phyloP scores from a whole-genome alignment of 2,113 vertebrate species.

The Aegotheles bennettii region DNA sequence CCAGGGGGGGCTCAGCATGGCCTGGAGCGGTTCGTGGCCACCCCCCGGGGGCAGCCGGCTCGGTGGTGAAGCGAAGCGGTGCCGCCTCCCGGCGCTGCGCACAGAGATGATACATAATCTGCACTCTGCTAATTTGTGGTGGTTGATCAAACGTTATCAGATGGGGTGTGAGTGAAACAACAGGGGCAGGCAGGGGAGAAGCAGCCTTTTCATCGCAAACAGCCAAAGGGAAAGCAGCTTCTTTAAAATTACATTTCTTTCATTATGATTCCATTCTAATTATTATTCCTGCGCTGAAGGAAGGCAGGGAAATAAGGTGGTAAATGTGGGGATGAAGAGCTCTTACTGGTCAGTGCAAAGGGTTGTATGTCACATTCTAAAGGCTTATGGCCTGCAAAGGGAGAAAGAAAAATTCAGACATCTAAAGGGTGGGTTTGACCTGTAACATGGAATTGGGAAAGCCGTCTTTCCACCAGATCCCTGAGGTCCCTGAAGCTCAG shows the following conservation, averaged over 20 bases:
- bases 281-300: background rate
- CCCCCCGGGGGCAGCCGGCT: background rate
- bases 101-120: accelerated
- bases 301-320: background rate
- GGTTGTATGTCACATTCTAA: accelerated
- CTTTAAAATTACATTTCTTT: background rate
- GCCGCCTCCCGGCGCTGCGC: background rate
- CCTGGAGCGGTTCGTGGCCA: background rate
- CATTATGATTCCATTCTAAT: background rate
- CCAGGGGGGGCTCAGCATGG: accelerated
- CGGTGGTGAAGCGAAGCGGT: background rate
- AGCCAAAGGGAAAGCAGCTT: background rate
- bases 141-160: background rate
- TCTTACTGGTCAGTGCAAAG: background rate
- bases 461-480: too few species aligned
- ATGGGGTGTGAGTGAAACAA: background rate
- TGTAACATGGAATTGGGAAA: too few species aligned
- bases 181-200: background rate
- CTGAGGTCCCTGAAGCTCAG: too few species aligned
- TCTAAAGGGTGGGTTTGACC: too few species aligned
- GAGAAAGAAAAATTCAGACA: background rate
- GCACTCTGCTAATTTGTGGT: background rate
- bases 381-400: background rate
- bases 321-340: background rate
- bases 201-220: background rate